Conservation (phyloP, 1,140 invertebrate species). For the Lepidurus apus region DNA sequence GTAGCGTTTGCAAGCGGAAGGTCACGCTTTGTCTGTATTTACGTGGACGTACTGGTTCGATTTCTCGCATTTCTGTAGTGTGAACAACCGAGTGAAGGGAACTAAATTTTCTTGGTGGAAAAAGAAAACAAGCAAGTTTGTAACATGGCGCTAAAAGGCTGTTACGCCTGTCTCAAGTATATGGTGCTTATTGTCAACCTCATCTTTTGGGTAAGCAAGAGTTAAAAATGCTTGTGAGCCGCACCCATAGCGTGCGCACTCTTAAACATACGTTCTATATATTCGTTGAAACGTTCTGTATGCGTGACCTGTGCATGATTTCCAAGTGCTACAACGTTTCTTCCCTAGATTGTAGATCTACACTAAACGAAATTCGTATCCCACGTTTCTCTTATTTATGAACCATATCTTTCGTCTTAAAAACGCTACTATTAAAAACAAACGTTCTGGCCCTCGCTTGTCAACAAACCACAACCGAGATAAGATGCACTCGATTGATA, state of each 20-base stretch:
- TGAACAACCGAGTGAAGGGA: background rate
- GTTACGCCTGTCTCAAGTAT: conserved; percentile 63
- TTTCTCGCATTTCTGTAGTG: background rate
- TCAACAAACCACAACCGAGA: conserved; percentile 11
- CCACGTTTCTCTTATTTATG: background rate
- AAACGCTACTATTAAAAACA: conserved; percentile 12
- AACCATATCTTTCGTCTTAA: background rate
- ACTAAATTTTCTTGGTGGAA: background rate
- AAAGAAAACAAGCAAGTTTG: background rate
- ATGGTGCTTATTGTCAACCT: conserved; percentile 62
- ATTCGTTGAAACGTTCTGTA: conserved; percentile 41
- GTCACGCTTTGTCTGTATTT: background rate
- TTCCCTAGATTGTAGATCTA: background rate
- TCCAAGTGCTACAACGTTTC: background rate
- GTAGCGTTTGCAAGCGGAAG: background rate
- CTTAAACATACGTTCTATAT: no score
- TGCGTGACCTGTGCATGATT: conserved; percentile 23
- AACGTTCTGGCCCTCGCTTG: conserved; percentile 26
- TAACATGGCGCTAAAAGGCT: conserved; percentile 58
- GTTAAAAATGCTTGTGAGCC: conserved; percentile 34
- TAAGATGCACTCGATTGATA: background rate
- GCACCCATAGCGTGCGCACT: conserved; percentile 31
- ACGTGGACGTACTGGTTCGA: background rate
- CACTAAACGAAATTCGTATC: background rate
- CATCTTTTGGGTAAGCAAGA: conserved; percentile 61